Evolutionary conservation across 92 coral and sea anemone genomes (phyloP).

Genomic region (Blastomussa wellsi): DNA sequence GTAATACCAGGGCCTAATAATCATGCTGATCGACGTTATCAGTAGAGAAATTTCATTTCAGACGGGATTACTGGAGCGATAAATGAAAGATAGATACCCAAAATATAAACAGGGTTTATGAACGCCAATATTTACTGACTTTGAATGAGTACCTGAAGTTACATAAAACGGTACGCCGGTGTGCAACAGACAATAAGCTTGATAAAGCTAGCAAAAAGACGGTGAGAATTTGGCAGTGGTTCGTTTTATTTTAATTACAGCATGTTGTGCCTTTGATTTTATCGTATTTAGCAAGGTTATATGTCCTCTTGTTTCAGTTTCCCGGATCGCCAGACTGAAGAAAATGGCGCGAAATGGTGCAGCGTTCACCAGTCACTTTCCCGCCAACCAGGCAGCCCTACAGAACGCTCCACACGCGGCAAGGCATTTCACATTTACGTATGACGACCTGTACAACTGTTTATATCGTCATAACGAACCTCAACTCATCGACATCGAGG

Average conservation of each 20-base stretch:
- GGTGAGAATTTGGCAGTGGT: neutral
- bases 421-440: conserved; percentile 65
- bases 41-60: conserved; percentile 11
- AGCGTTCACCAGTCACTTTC: conserved; percentile 37
- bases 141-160: too few species aligned
- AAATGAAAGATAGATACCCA: conserved; percentile 1
- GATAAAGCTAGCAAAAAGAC: neutral
- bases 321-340: neutral
- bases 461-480: conserved; percentile 76
- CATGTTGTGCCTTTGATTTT: neutral
- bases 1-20: too few species aligned
- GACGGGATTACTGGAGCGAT: conserved; percentile 14
- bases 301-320: conserved; percentile 15
- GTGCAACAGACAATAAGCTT: neutral
- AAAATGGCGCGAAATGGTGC: conserved; percentile 49
- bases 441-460: conserved; percentile 73
- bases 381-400: conserved; percentile 43
- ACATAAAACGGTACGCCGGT: neutral
- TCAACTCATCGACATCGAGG: conserved; percentile 61
- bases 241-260: neutral
- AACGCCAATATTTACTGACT: too few species aligned
- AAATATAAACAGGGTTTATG: neutral
- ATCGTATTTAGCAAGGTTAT: neutral
- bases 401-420: conserved; percentile 26
- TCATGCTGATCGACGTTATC: conserved; percentile 7